phyloP scores from a whole-genome alignment of 2,113 vertebrate genomes.

The Trematomus loennbergii region DNA sequence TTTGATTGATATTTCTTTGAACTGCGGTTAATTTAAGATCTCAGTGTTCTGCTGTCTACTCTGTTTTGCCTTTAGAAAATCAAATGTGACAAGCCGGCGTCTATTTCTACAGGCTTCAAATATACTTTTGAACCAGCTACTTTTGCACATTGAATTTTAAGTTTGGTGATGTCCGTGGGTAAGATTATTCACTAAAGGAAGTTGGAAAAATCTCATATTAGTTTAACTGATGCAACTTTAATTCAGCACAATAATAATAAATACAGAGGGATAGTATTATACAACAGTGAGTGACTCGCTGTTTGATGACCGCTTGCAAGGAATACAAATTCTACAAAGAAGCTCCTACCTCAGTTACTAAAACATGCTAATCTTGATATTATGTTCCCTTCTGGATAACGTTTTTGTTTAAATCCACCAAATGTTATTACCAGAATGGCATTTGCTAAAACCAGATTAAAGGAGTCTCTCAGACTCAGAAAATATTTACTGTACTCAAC shows the following conservation, averaged over 20 bases:
- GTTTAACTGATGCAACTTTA: background rate
- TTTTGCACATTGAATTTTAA: constrained; percentile 11
- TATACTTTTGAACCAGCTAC: constrained; percentile 15
- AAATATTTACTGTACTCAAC: background rate
- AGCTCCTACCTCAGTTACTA: constrained; percentile 23
- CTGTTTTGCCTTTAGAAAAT: constrained; percentile 24
- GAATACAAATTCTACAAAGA: constrained; percentile 23
- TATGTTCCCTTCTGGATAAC: constrained; percentile 22
- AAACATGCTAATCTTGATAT: constrained; percentile 33
- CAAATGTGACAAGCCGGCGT: constrained; percentile 6
- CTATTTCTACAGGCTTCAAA: constrained; percentile 23
- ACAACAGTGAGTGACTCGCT: constrained; percentile 17
- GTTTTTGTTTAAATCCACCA: constrained; percentile 30
- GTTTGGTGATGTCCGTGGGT: background rate
- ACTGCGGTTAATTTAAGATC: constrained; percentile 28
- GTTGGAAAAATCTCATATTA: background rate
- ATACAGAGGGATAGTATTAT: constrained; percentile 10
- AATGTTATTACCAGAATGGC: background rate
- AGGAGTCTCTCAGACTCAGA: background rate
- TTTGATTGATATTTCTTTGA: constrained; percentile 20
- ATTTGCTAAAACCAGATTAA: background rate
- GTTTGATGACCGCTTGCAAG: constrained; percentile 10
- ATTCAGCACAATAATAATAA: background rate
- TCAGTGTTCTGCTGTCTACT: constrained; percentile 4
- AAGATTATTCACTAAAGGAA: constrained; percentile 14